Evolutionary conservation across 1,140 invertebrate genomes (phyloP), one percentile per base, ranked within the genome.

Genomic region (Procambarus clarkii): DNA sequence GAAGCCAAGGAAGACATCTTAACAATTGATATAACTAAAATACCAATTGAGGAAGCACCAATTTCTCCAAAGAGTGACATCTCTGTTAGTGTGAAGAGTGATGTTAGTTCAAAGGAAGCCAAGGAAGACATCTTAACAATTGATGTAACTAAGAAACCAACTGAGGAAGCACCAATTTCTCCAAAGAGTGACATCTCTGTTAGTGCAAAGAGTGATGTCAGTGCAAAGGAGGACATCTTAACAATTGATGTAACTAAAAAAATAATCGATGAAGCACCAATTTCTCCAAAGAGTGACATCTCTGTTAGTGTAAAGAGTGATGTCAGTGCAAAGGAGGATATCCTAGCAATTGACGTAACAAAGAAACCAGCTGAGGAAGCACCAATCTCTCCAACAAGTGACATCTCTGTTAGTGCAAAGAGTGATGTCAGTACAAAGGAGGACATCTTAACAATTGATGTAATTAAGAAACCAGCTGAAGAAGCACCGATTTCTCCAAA

Each of bases 361-460:
- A n/a, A 44, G 24, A 54, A 78, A 74, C 69, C 79, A 45, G 45
- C 82, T 45, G 88, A 84, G 74, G 76, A 85, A 46, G 76, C 21
- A 48, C 82, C 54, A 69, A 7, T 91, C 9, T 91, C 89, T 24
- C 87, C 87, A 48, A 81, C 48, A 18, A 88, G 87, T 81, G 87
- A 88, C 46, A 74, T 88, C 24, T 88, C 87, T 9, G n/a, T 80
- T 48, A 88, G 76, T 81, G 34, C n/a, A 9, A 88, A 88, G 86
- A 88, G 86, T 71, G 86, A 88, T 34, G 24, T 86, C 64, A 74
- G 64, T 50, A 2, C 44, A 79, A 34, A 34, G 34, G 34, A 34
- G 34, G 34, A 34, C 1, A 34, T 34, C 34, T 34, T 34, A 34
- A 0, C 80, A 54, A 74, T 78, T 46, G 86, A 88, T 80, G 34